A percentile compares a stretch with the other conserved stretches of the same genome.
Conservation (phyloP, 2,797 vertebrate genomes). For the Sebastes diploproa region DNA sequence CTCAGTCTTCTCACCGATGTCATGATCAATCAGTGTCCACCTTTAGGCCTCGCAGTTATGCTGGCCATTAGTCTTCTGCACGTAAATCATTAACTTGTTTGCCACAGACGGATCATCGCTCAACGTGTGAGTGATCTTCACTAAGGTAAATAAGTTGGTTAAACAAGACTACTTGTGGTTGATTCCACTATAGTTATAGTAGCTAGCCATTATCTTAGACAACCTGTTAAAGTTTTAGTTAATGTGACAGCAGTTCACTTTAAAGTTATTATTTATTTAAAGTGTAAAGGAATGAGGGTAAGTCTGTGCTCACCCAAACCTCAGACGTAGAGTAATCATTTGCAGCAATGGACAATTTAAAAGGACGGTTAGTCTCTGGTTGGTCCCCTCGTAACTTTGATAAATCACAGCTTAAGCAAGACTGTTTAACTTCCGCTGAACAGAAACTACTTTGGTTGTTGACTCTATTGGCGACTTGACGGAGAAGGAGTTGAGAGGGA, state of each 20-base stretch:
- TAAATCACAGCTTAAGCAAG: not conserved
- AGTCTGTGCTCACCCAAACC: not conserved
- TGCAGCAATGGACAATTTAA: not conserved
- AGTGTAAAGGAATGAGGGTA: not conserved
- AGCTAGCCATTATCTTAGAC: not conserved
- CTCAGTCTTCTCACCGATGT: slow-evolving; percentile 26
- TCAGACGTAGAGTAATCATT: not conserved
- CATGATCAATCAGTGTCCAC: slow-evolving; percentile 59
- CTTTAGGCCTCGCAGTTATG: slow-evolving; percentile 22
- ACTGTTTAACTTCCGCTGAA: not conserved
- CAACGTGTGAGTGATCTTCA: not conserved
- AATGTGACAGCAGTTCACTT: not conserved
- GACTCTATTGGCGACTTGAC: not conserved
- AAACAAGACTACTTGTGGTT: not conserved
- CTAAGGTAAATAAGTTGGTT: not conserved
- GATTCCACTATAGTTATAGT: not conserved
- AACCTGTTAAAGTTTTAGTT: not conserved
- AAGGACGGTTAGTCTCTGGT: not conserved
- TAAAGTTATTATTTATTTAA: not conserved
- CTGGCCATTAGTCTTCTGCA: slow-evolving; percentile 10
- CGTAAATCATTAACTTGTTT: slow-evolving; percentile 19
- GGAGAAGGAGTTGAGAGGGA: not conserved
- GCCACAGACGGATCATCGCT: not conserved
- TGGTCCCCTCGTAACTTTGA: not conserved
- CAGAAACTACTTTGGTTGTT: no score